These are phyloP conservation scores for Lasiurus borealis DNA, from an alignment of 2,113 vertebrate genomes.

Conservation along the genomic window DNA sequence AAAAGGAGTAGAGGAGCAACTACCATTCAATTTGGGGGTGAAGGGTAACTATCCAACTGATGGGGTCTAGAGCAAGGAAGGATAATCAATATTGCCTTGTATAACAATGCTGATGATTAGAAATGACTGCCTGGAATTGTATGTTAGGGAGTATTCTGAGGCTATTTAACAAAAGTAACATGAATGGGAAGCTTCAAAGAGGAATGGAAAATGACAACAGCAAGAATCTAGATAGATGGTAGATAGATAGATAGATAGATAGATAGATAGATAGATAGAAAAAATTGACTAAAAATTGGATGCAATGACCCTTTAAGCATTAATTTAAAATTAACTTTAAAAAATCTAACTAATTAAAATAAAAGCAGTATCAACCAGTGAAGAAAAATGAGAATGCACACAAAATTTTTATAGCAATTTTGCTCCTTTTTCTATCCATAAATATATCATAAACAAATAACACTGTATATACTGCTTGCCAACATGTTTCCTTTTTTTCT, in stretches of 20 bases:
- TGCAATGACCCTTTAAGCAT: neutral
- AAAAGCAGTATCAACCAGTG: neutral
- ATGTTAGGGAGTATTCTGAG: neutral
- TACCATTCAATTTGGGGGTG: neutral
- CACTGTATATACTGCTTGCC: neutral
- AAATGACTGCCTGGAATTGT: neutral
- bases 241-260: too few species aligned
- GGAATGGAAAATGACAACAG: neutral
- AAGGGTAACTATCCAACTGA: too few species aligned
- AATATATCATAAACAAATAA: conserved; percentile 55
- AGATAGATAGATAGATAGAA: too few species aligned
- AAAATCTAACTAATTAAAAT: conserved; percentile 41
- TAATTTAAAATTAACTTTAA: conserved; percentile 34
- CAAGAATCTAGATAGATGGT: too few species aligned
- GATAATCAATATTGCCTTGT: neutral
- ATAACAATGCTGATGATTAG: neutral
- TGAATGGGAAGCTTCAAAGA: neutral
- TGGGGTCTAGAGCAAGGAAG: neutral
- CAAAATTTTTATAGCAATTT: neutral
- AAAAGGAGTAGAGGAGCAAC: neutral
- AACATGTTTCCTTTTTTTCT: conserved; percentile 35
- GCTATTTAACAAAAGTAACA: neutral
- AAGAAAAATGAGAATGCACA: neutral
- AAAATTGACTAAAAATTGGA: neutral
- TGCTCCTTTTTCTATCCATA: neutral